Conservation (phyloP, 2,113 vertebrate genomes). For the Platycercus adscitus region DNA sequence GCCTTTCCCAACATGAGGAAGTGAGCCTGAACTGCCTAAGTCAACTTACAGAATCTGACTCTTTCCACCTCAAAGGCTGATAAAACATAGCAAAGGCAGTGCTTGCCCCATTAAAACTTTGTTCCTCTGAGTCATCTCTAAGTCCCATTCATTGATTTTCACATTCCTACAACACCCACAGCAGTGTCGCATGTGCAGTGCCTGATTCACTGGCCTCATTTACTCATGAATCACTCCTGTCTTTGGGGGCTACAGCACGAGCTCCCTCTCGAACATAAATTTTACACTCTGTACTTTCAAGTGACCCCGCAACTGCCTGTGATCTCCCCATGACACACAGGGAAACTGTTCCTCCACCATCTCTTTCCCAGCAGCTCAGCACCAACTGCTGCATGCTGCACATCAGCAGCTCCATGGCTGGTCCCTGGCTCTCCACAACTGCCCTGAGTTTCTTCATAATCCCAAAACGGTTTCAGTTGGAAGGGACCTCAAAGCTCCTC, state of each 20-base stretch:
- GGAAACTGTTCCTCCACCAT: neutral
- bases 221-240: rapidly evolving
- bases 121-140: neutral
- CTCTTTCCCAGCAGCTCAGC: neutral
- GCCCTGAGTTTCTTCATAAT: rapidly evolving
- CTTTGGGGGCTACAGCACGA: neutral
- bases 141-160: neutral
- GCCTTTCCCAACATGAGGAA: rapidly evolving
- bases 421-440: neutral
- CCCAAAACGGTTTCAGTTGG: neutral
- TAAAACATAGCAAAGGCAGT: neutral
- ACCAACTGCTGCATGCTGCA: rapidly evolving
- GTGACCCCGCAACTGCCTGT: neutral
- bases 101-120: neutral
- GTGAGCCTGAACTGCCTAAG: neutral
- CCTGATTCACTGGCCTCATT: neutral
- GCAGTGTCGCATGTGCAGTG: rapidly evolving
- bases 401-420: neutral
- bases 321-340: rapidly evolving
- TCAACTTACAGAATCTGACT: neutral
- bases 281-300: neutral
- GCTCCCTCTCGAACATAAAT: neutral
- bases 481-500: rapidly evolving
- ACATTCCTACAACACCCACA: neutral
- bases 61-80: neutral